Conservation (phyloP, 2,113 vertebrate genomes). For the Lontra canadensis region DNA sequence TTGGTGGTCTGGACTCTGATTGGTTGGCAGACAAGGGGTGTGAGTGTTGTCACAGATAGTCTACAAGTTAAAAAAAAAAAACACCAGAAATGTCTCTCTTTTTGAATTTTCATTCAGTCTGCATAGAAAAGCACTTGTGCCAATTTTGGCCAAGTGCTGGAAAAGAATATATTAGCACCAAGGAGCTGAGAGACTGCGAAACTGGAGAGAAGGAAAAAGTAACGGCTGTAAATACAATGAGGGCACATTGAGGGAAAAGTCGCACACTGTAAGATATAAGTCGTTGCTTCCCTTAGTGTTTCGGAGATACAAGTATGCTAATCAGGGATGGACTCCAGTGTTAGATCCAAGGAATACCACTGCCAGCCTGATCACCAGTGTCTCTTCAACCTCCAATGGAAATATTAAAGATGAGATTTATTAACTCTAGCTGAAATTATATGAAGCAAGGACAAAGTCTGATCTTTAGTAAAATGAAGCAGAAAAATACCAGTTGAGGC, state of each 20-base stretch:
- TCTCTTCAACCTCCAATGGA: background rate
- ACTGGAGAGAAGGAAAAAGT: background rate
- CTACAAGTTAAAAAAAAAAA: background rate
- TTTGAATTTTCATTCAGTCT: background rate
- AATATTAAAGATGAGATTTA: background rate
- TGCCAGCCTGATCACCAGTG: background rate
- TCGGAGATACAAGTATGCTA: background rate
- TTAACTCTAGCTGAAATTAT: background rate
- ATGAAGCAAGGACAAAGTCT: background rate
- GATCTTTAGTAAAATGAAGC: background rate
- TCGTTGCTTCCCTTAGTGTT: fast-evolving
- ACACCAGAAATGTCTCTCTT: background rate
- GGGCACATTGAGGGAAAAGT: background rate
- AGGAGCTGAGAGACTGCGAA: background rate
- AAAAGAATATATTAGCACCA: background rate
- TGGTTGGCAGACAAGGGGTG: background rate
- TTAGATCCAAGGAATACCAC: fast-evolving
- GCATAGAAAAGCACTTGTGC: background rate
- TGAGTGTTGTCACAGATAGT: background rate
- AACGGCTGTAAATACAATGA: background rate
- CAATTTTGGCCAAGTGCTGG: background rate
- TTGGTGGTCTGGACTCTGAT: background rate
- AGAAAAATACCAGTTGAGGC: background rate
- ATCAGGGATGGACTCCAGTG: fast-evolving
- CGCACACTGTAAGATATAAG: background rate